These are phyloP conservation scores for Cnemophilus loriae DNA, from an alignment of 2,113 vertebrate species.

Conservation along the genomic window DNA sequence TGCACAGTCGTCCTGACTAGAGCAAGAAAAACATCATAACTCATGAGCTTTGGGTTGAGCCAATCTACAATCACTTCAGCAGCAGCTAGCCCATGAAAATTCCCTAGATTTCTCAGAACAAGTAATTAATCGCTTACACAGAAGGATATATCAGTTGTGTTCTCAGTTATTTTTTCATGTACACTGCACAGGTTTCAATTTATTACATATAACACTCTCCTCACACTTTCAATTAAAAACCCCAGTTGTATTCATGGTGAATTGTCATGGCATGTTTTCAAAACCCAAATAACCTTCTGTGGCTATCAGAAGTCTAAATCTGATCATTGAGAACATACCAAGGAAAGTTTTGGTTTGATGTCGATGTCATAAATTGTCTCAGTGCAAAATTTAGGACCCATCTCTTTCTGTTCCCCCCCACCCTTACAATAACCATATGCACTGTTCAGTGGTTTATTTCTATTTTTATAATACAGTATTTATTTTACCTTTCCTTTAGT, in stretches of 20 bases:
- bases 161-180: background rate
- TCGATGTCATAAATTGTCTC: background rate
- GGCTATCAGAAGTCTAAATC: background rate
- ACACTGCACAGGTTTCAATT: background rate
- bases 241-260: accelerated
- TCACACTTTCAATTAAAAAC: background rate
- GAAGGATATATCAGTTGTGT: background rate
- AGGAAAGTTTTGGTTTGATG: background rate
- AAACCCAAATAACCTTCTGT: background rate
- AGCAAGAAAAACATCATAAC: background rate
- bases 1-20: background rate
- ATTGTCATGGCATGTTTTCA: background rate
- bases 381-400: background rate
- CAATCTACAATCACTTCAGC: background rate
- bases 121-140: background rate
- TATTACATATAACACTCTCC: background rate
- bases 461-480: background rate
- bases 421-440: background rate
- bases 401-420: background rate
- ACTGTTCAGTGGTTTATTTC: background rate
- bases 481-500: background rate
- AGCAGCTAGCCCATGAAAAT: background rate
- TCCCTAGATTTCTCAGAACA: background rate
- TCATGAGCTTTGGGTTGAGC: background rate
- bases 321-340: background rate